Conservation (phyloP, 92 coral and sea anemone genomes). For the Galaxea fascicularis region DNA sequence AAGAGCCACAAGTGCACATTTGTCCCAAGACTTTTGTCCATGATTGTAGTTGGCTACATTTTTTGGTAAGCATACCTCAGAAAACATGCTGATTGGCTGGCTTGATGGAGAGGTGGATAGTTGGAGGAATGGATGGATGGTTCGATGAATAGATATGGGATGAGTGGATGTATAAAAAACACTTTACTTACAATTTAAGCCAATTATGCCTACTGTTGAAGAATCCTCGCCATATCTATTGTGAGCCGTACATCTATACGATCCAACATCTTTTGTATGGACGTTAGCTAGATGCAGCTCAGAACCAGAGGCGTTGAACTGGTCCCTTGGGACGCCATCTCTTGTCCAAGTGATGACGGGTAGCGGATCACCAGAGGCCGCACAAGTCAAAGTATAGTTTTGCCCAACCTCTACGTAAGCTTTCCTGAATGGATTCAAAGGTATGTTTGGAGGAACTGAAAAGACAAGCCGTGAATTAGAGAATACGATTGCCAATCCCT, state of each 20-base stretch:
- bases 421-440: background rate
- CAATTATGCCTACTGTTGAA: background rate
- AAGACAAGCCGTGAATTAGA: background rate
- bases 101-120: too few species aligned
- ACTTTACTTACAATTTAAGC: conserved; percentile 8
- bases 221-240: conserved; percentile 29
- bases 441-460: conserved; percentile 23
- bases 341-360: conserved; percentile 58
- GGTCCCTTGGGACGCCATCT: conserved; percentile 5
- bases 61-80: too few species aligned
- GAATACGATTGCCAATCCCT: too few species aligned
- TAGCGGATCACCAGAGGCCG: conserved; percentile 59
- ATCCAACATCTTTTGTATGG: conserved; percentile 30
- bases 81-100: too few species aligned
- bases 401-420: conserved; percentile 17
- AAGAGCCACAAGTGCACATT: too few species aligned
- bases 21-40: too few species aligned
- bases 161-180: background rate
- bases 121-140: background rate
- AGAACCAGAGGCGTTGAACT: conserved; percentile 2
- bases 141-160: background rate
- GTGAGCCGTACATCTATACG: conserved; percentile 56
- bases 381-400: conserved; percentile 34
- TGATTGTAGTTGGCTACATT: too few species aligned
- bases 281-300: conserved; percentile 17